Evolutionary conservation across 1,140 invertebrate genomes (phyloP), one percentile per base, ranked within the genome.

Genomic region (Zaprionus inermis): DNA sequence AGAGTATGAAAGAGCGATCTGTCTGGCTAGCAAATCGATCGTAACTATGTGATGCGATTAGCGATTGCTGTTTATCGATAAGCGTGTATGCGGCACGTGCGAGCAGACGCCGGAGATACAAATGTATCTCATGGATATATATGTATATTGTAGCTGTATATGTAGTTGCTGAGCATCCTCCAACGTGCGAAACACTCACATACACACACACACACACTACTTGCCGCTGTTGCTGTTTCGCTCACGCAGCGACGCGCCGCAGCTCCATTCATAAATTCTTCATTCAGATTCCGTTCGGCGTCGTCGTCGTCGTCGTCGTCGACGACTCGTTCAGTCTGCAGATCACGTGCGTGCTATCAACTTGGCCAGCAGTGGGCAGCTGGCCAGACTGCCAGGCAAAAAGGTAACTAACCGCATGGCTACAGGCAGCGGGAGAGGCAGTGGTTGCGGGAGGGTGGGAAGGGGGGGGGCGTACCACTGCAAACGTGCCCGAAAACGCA

Each of bases 181-280:
- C 64, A 73, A 67, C 65, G 57, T 63, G 72, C 57, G 46, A 68
- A 41, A 28, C 24, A 51, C 32, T 22, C 30, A 30, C 18, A 64
- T 38, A 24, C 44, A 58, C 34, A 44, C 34, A 44, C 22, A 58
- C 54, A 20, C 46, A 60, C n/a, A 18, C 38, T 16, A 41, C n/a
- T 41, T 41, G 22, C n/a, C 30, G 20, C 4, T 38, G 68, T 61
- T 38, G 68, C 68, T 28, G 49, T 20, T 71, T 75, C 61, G 63
- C 76, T 78, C 76, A 78, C 76, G 76, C 76, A 76, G 22, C 28
- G 18, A 56, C 22, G 65, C 65, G 30, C 10, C 30, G 49, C 36
- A 52, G 58, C 78, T 88, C 46, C 83, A 88, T 88, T 88, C 83
- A 88, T 88, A 89, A 88, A 80, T 89, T 88, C 83, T 78, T 71